Conservation (phyloP, 2,888 invertebrate species). For the Dilophus febrilis region DNA sequence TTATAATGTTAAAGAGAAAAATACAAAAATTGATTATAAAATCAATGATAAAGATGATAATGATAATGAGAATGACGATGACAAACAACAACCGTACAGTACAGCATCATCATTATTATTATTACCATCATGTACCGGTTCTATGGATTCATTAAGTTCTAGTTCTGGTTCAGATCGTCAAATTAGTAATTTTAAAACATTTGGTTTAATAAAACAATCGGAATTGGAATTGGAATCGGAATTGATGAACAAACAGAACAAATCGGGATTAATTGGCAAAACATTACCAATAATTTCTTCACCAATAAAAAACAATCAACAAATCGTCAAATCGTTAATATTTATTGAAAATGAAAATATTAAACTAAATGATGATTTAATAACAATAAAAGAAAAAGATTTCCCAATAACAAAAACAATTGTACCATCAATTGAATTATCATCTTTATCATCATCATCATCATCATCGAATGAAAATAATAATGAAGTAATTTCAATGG, state of each 20-base stretch:
- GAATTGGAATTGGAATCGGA: no score
- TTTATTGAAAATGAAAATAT: background rate
- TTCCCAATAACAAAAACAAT: no score
- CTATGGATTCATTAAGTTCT: conserved; percentile 15
- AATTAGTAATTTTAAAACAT: conserved; percentile 11
- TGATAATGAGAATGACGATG: no score
- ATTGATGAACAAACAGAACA: background rate
- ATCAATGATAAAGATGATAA: no score
- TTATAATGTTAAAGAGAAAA: no score
- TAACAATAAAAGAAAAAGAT: no score
- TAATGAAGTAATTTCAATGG: no score
- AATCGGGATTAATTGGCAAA: background rate
- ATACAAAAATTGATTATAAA: no score
- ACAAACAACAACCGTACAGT: background rate
- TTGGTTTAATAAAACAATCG: conserved; percentile 9
- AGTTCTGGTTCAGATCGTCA: conserved; percentile 11
- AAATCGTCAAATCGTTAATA: no score
- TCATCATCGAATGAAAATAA: no score
- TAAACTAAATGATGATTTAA: background rate
- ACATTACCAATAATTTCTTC: background rate
- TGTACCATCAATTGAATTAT: no score
- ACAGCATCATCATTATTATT: conserved; percentile 7
- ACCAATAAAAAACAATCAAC: background rate
- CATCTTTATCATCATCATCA: no score
- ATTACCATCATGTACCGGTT: conserved; percentile 14